A percentile compares a stretch with the other conserved stretches of the same genome.
Evolutionary conservation across 2,888 invertebrate genomes (phyloP).

Genomic region (Linnaemya tessellans): DNA sequence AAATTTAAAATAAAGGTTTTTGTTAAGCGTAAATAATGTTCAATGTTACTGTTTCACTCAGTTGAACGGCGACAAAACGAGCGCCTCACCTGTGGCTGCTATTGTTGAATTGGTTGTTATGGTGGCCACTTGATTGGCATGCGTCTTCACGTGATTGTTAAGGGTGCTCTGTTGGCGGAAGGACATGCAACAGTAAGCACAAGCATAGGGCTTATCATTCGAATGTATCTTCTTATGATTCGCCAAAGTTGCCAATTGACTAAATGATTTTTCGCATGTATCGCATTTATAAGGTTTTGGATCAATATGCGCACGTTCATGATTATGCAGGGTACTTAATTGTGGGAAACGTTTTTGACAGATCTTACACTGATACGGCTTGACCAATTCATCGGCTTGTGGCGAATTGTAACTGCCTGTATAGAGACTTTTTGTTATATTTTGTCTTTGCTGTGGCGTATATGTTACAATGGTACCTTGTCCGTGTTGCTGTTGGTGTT

Average conservation of each 20-base stretch:
- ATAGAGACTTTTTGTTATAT: slow-evolving; percentile 81
- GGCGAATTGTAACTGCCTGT: slow-evolving; percentile 81
- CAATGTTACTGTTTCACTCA: slow-evolving; percentile 74
- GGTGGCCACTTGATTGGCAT: slow-evolving; percentile 73
- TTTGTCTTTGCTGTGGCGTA: slow-evolving; percentile 77
- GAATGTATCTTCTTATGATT: slow-evolving; percentile 81
- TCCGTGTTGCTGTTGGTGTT: slow-evolving; percentile 74
- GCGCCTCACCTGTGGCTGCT: slow-evolving; percentile 76
- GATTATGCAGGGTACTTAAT: slow-evolving; percentile 80
- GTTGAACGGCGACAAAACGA: slow-evolving; percentile 81
- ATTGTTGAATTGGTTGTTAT: slow-evolving; percentile 67
- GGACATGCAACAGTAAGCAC: slow-evolving; percentile 81
- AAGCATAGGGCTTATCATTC: slow-evolving; percentile 80
- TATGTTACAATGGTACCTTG: slow-evolving; percentile 78
- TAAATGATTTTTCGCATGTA: slow-evolving; percentile 81
- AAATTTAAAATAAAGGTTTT: slow-evolving; percentile 82
- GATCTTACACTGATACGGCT: slow-evolving; percentile 80
- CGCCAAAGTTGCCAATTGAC: slow-evolving; percentile 80
- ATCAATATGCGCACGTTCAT: slow-evolving; percentile 81
- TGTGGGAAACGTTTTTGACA: slow-evolving; percentile 81
- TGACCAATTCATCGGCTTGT: slow-evolving; percentile 80
- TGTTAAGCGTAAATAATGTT: slow-evolving; percentile 82
- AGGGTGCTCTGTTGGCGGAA: slow-evolving; percentile 82
- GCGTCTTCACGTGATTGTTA: slow-evolving; percentile 81
- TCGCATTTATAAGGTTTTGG: slow-evolving; percentile 81